A percentile compares a stretch with the other conserved stretches of the same genome.
phyloP scores from a whole-genome alignment of 2,888 invertebrate species.

The Plemyria rubiginata region DNA sequence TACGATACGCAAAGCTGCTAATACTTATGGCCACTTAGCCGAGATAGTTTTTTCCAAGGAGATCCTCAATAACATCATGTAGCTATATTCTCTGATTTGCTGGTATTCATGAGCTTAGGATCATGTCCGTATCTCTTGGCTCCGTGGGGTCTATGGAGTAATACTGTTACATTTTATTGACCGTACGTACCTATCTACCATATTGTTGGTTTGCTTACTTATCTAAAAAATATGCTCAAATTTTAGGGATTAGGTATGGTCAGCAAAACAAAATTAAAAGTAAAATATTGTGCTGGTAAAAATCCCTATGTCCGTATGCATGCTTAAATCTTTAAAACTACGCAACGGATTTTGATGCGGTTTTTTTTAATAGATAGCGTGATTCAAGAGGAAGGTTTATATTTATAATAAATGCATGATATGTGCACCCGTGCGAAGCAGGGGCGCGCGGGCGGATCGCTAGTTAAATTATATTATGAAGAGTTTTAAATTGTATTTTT shows the following conservation, averaged over 20 bases:
- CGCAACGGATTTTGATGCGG: too few species aligned
- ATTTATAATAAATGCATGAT: too few species aligned
- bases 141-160: slow-evolving; percentile 27
- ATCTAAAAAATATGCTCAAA: slow-evolving; percentile 68
- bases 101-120: slow-evolving; percentile 21
- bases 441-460: too few species aligned
- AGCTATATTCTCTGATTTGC: slow-evolving; percentile 20
- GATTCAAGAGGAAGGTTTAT: too few species aligned
- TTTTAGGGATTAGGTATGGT: slow-evolving; percentile 59
- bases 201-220: slow-evolving; percentile 52
- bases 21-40: slow-evolving; percentile 12
- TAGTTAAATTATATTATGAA: too few species aligned
- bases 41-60: slow-evolving; percentile 16
- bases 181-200: slow-evolving; percentile 65
- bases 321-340: too few species aligned
- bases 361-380: too few species aligned
- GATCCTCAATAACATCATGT: slow-evolving; percentile 18
- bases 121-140: slow-evolving; percentile 18
- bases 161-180: slow-evolving; percentile 65
- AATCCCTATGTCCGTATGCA: too few species aligned
- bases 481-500: too few species aligned
- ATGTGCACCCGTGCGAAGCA: too few species aligned
- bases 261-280: slow-evolving; percentile 39
- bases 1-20: slow-evolving; percentile 8
- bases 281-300: too few species aligned